These are phyloP conservation scores for Drosophila orosa DNA, from an alignment of 1,140 invertebrate species.

Conservation along the genomic window DNA sequence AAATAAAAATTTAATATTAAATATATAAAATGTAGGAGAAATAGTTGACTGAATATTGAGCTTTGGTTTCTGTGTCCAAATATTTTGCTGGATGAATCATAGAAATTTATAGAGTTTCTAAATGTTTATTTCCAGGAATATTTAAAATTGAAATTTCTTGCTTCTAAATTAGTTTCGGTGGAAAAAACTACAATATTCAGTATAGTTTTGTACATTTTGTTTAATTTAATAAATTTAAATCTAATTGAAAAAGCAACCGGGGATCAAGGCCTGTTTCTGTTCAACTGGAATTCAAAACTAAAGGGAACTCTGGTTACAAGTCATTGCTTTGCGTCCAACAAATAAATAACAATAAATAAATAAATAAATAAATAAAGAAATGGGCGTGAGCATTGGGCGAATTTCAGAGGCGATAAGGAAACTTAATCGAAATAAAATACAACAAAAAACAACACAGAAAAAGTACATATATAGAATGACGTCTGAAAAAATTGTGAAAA, in stretches of 20 bases:
- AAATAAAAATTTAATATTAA: background rate
- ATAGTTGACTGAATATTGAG: background rate
- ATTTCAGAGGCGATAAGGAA: constrained; percentile 26
- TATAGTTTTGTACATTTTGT: no score
- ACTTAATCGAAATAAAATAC: constrained; percentile 35
- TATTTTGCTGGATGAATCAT: no score
- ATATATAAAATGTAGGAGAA: background rate
- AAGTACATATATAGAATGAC: constrained; percentile 49
- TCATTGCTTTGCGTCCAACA: constrained; percentile 10
- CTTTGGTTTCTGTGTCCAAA: background rate
- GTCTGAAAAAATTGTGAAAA: constrained; percentile 38
- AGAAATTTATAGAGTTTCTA: no score
- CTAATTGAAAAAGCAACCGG: constrained; percentile 53
- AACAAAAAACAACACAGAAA: background rate
- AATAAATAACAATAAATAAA: constrained; percentile 19
- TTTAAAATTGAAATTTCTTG: no score
- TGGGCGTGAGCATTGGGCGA: background rate
- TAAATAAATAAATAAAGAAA: constrained; percentile 1
- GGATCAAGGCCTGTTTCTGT: constrained; percentile 15
- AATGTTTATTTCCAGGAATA: no score
- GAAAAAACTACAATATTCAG: no score
- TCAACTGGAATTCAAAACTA: constrained; percentile 9
- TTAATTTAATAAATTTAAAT: constrained; percentile 28
- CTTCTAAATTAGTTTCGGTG: no score
- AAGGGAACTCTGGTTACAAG: constrained; percentile 21